Evolutionary conservation across 2,113 vertebrate species (phyloP).

Genomic region (Leptosomus discolor): DNA sequence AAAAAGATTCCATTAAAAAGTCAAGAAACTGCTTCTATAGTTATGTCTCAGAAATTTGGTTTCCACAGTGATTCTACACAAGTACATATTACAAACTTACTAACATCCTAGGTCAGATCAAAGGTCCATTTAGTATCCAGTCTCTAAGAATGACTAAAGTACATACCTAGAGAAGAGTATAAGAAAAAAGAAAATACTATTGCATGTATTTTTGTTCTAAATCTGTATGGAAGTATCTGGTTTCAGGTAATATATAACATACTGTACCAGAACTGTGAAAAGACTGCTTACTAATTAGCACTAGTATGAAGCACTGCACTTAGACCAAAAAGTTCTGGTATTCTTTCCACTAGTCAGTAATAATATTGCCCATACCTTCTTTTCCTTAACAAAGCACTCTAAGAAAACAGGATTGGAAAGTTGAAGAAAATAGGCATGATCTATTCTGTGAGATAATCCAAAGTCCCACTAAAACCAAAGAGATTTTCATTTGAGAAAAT

Average conservation of each 20-base stretch:
- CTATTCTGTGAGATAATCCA: background rate
- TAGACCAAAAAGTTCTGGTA: background rate
- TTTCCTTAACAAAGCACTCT: background rate
- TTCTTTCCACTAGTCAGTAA: background rate
- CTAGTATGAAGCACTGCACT: background rate
- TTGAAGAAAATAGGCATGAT: background rate
- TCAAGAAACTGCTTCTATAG: background rate
- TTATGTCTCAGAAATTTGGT: background rate
- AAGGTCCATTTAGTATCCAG: background rate
- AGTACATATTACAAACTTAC: accelerated
- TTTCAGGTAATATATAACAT: background rate
- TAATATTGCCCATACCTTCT: background rate
- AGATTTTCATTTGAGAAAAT: background rate
- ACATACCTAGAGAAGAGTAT: background rate
- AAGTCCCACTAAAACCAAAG: background rate
- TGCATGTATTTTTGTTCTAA: background rate
- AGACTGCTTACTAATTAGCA: background rate
- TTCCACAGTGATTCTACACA: background rate
- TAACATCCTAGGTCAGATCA: background rate
- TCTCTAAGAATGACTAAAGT: background rate
- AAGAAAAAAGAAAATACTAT: background rate
- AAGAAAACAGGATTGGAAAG: background rate
- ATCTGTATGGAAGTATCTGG: background rate
- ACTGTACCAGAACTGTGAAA: background rate
- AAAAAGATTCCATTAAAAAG: background rate